These are phyloP conservation scores for Tangara arthus DNA, from an alignment of 2,797 vertebrate genomes.

Conservation along the genomic window DNA sequence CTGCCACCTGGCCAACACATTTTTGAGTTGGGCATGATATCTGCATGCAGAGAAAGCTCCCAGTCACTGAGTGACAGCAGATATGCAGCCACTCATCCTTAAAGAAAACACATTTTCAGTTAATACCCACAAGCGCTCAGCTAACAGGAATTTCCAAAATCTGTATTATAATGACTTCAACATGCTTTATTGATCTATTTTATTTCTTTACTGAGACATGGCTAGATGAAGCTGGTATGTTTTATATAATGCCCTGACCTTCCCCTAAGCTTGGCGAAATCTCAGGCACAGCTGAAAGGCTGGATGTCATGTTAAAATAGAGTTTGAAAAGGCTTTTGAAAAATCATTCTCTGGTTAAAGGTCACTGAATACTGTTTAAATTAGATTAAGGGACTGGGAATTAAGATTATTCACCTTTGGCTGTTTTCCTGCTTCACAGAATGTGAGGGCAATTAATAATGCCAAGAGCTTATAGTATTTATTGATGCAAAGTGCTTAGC, in stretches of 20 bases:
- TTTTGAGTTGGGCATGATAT: background rate
- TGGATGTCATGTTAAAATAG: background rate
- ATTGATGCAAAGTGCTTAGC: background rate
- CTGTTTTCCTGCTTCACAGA: conserved; percentile 27
- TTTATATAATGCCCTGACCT: conserved; percentile 14
- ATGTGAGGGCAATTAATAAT: conserved; percentile 33
- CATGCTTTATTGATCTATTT: conserved; percentile 4
- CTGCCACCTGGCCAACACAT: background rate
- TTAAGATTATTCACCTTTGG: conserved; percentile 34
- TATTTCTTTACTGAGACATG: background rate
- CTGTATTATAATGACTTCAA: conserved; percentile 5
- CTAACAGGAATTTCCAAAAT: conserved; percentile 31
- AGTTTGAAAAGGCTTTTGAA: conserved; percentile 35
- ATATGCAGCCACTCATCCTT: background rate
- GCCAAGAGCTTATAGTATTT: conserved; percentile 4
- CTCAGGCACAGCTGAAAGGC: background rate
- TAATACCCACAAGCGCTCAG: background rate
- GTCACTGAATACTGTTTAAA: conserved; percentile 43
- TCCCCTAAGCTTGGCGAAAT: conserved; percentile 26
- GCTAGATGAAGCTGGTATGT: background rate
- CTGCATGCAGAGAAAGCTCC: background rate
- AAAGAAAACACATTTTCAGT: conserved; percentile 35
- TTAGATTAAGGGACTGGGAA: conserved; percentile 20
- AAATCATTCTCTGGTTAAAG: conserved; percentile 37
- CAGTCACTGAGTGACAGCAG: conserved; percentile 7